Base-by-base conservation (phyloP, 1,140 invertebrate species). In the Diachasmimorpha longicaudata region DNA sequence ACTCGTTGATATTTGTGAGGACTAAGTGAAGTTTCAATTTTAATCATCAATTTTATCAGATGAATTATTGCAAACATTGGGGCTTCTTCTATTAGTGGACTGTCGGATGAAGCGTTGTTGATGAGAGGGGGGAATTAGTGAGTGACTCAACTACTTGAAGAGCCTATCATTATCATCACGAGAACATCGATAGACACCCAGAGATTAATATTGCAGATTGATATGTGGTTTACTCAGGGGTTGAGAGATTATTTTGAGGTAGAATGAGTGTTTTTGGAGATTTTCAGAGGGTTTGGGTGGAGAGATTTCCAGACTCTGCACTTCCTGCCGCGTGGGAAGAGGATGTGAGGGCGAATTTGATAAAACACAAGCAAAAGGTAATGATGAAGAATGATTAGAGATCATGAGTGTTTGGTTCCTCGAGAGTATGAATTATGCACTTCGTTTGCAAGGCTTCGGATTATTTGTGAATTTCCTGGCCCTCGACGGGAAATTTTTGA, bases 281-380 rank as follows among this genome's bases (percentile, higher is more conserved):
- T 90, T 96, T 96, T 88, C 94, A 95, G 89, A 93, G 94, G 85
- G 94, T 96, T 85, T 97, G 95, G 95, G 86, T 93, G 86, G 93
- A 96, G 90, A 91, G 95, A 83, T 97, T 96, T 91, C 95, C 95
- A 76, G 94, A 95, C 84, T 95, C 94, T 90, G 93, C 94, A 80
- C 90, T 97, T 79, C 96, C 96, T 82, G 94, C 94, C 84, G 95
- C 94, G 85, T 97, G 95, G 95, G 95, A 96, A 85, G 95, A 96
- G 88, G 95, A 96, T 91, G 95, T 97, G 78, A 91, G 95, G 82
- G 94, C 94, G 70, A 96, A 96, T 90, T 91, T 97, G 77, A 91
- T 93, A 79, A 96, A 95, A 89, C 96, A 97, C 90, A 95, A 95
- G 90, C 92, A 95, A 83, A 94, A 94, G 90, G 88, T 88, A 79